phyloP scores from a whole-genome alignment of 2,113 vertebrate species.

The Podarcis muralis region DNA sequence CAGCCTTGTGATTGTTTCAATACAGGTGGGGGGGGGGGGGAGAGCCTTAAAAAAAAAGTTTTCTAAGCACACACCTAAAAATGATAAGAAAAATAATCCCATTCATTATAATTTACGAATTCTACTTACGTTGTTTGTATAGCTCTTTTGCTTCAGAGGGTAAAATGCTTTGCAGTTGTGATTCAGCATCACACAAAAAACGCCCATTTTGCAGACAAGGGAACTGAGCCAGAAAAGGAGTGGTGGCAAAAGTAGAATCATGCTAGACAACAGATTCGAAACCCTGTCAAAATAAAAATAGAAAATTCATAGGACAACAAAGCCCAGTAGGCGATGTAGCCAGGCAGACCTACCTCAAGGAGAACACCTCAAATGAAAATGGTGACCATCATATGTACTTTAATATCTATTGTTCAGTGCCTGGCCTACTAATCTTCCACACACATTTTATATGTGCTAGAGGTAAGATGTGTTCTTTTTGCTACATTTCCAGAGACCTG shows the following conservation, averaged over 20 bases:
- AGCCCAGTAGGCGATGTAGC: too few relatives aligned
- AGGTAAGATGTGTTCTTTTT: too few relatives aligned
- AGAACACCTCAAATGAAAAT: too few relatives aligned
- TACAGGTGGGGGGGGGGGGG: too few relatives aligned
- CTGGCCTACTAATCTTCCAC: too few relatives aligned
- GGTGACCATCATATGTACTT: too few relatives aligned
- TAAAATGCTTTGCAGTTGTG: not conserved
- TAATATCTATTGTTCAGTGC: too few relatives aligned
- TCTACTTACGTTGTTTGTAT: not conserved
- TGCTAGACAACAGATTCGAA: not conserved
- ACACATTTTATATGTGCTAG: too few relatives aligned
- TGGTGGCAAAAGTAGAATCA: not conserved
- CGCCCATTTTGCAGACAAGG: not conserved
- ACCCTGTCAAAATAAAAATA: too few relatives aligned
- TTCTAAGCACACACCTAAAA: not conserved
- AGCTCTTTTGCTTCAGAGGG: not conserved
- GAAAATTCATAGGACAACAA: too few relatives aligned
- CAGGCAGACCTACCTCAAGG: too few relatives aligned
- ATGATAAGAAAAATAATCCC: not conserved
- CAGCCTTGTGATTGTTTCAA: not conserved
- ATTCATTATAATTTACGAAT: not conserved
- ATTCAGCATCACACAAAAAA: not conserved
- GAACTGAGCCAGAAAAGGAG: not conserved
- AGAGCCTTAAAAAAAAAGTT: not conserved
- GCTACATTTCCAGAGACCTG: too few relatives aligned